Conservation (phyloP, 2,113 vertebrate species). For the Pygoscelis antarcticus region DNA sequence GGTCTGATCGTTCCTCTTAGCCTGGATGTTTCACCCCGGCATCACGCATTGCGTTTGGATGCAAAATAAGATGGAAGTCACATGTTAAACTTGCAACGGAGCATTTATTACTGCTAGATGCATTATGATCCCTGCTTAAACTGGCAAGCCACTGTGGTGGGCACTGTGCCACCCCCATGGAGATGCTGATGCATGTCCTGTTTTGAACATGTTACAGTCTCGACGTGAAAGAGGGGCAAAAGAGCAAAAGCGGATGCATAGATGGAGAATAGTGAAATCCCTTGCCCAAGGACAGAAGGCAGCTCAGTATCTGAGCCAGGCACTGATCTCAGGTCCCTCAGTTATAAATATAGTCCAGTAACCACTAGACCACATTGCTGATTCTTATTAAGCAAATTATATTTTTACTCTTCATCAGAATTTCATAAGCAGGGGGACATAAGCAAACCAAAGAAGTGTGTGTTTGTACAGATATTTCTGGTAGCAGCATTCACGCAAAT, state of each 20-base stretch:
- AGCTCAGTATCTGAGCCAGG: not conserved
- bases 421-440: not conserved
- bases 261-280: not conserved
- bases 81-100: not conserved
- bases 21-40: not conserved
- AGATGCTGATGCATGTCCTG: not conserved
- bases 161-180: not conserved
- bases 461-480: not conserved
- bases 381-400: not conserved
- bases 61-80: not conserved
- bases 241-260: not conserved
- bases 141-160: not conserved
- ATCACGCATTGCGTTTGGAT: not conserved
- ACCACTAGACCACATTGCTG: not conserved
- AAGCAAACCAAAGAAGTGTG: not conserved
- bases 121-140: not conserved
- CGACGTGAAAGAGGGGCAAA: not conserved
- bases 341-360: not conserved
- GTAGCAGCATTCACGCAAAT: not conserved
- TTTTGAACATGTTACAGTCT: not conserved
- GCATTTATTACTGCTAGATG: not conserved
- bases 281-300: not conserved
- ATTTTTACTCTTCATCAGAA: constrained; percentile 20
- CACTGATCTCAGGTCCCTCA: not conserved
- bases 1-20: not conserved